Evolutionary conservation across 1,140 invertebrate species (phyloP).

Genomic region (Cydia splendana): DNA sequence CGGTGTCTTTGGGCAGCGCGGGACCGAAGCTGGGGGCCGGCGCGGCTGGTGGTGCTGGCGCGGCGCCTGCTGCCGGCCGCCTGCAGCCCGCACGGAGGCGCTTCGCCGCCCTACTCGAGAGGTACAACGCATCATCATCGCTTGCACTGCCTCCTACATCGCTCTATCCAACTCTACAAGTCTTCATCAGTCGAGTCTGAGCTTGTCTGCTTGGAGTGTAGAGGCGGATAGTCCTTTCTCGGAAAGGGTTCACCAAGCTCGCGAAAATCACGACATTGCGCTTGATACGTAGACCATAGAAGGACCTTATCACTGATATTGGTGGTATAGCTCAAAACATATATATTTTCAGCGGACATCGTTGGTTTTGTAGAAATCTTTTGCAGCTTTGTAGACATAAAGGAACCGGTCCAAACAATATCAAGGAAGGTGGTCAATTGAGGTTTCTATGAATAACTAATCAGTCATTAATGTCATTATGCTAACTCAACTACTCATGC

Average conservation of each 20-base stretch:
- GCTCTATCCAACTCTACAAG: conserved; percentile 4
- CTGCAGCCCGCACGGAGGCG: conserved; percentile 85
- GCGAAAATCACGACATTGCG: neutral
- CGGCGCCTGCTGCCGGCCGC: conserved; percentile 85
- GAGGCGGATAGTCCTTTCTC: conserved; percentile 1
- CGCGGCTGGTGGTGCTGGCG: conserved; percentile 76
- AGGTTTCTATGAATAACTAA: neutral
- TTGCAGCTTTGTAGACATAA: neutral
- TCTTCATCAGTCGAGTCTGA: neutral
- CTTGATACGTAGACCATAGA: conserved; percentile 9
- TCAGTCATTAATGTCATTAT: too few relatives aligned
- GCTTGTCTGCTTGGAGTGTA: neutral
- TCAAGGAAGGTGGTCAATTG: neutral
- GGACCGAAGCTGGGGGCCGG: conserved; percentile 76
- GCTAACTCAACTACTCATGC: too few relatives aligned
- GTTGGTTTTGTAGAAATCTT: neutral
- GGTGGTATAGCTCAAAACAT: neutral
- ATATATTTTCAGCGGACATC: neutral
- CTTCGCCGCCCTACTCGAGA: conserved; percentile 85
- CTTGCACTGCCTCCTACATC: conserved; percentile 36
- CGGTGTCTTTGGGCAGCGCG: conserved; percentile 73
- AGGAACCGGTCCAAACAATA: neutral
- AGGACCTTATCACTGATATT: conserved; percentile 4
- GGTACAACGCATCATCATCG: conserved; percentile 78
- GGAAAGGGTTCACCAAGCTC: neutral